Evolutionary conservation across 2,888 invertebrate species (phyloP), one percentile per base, ranked within the genome.

Genomic region (Heliconius cydno): DNA sequence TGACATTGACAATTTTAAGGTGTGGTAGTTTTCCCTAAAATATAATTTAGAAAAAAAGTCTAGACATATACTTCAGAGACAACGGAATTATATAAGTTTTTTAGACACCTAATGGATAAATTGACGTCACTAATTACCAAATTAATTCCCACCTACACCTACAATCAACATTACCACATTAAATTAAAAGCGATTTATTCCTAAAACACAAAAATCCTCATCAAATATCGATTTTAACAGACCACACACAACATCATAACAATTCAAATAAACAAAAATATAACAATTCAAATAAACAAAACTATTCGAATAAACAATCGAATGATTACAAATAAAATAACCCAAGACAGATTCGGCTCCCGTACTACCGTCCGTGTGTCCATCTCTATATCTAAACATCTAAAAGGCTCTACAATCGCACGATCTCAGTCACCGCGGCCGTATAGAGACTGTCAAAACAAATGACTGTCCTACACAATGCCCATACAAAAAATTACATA

Each of bases 401-500:
- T 94, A 91, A 94, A 93, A 92, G 89, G 92, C 87, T 90, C 87
- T 90, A 90, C 90, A 87, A 94, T 93, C 94, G 89, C 89, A 89
- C 90, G 89, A 93, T 93, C 94, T 91, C 88, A 92, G 93, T 92
- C 92, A 91, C 92, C 89, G 92, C 91, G 90, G 90, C 92, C 91
- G 90, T 89, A 91, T 90, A 92, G 90, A 88, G 90, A 86, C 94
- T 94, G 94, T 95, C 94, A 94, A 94, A 94, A 94, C 92, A 94
- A 91, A 92, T 90, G 89, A 86, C 85, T 85, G 85, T 86, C 86
- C 87, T 87, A 89, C 85, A 85, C 85, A 84, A 86, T 86, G 86
- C 82, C 83, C 84, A 81, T 75, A 84, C 83, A 85, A 86, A 87
- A 85, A 85, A 83, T 57, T 65, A 80, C 77, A 84, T 80, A 83